Base-by-base conservation (phyloP, 1,140 invertebrate genomes). In the Achroia grisella region DNA sequence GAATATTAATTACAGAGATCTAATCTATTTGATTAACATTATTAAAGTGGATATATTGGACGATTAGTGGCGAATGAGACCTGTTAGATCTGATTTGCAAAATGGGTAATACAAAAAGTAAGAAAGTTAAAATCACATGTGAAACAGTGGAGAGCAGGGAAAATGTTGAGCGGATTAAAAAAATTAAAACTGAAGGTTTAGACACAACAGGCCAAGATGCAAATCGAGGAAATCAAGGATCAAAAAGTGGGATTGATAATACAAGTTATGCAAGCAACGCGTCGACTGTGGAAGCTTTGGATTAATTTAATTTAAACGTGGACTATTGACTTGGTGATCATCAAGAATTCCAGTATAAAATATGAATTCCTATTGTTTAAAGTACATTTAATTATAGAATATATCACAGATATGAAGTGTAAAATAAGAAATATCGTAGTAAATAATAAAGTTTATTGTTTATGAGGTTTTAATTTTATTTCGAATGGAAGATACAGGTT, bases 51-150 rank as follows among this genome's bases (percentile, higher is more conserved):
- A 15, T 17, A 37, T 17, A 37, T 37, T 37, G 13, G 15, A 10
- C 14, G 12, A 37, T 29, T 29, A 27, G 17, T 28, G 8, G 33
- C 12, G 33, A 35, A 14, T n/a, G 14, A 2, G 6, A 23, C 6
- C 17, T 15, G 35, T 14, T 5, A 17, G 35, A 37, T 37, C 6
- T 23, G 17, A 3, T 37, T 8, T 17, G n/a, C 35, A 70, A 73
- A 50, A 84, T 84, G 80, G 80, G 80, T 1, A 84, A 80, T 32
- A 62, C 67, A 0, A 82, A 73, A 43, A 80, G 80, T 43, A 79
- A 62, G 52, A 85, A 82, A 54, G 62, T 85, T 52, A 82, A 73
- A 66, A 78, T 82, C 1, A 79, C 44, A 12, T 52, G 35, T 36
- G 71, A 68, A 10, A 13, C 51, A 8, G 48, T 52, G 10, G 42